Conservation (phyloP, 2,888 invertebrate species). For the Brachyptera risi region DNA sequence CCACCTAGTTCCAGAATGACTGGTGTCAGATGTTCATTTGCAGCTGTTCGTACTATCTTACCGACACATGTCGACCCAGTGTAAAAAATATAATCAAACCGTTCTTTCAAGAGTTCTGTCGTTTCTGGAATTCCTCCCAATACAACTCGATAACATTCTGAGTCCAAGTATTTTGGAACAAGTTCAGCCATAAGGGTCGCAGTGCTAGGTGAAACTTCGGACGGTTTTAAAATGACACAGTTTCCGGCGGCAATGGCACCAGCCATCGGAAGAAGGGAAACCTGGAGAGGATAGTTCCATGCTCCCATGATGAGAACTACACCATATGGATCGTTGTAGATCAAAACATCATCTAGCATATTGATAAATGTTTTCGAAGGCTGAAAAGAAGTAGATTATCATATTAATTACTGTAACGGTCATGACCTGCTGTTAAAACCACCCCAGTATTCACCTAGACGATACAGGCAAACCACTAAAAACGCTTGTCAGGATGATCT, state of each 20-base stretch:
- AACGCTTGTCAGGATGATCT: too few relatives aligned
- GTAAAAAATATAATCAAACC: slow-evolving; percentile 95
- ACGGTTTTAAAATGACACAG: slow-evolving; percentile 89
- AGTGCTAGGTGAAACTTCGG: slow-evolving; percentile 75
- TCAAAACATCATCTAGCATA: slow-evolving; percentile 66
- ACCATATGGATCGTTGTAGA: slow-evolving; percentile 86
- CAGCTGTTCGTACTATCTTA: slow-evolving; percentile 81
- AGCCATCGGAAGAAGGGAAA: slow-evolving; percentile 71
- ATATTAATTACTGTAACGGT: too few relatives aligned
- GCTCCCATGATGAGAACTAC: slow-evolving; percentile 86
- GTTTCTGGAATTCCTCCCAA: slow-evolving; percentile 83
- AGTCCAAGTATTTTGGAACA: slow-evolving; percentile 84
- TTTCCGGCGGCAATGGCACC: slow-evolving; percentile 94
- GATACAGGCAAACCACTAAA: too few relatives aligned
- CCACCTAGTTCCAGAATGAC: slow-evolving; percentile 90
- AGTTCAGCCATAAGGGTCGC: slow-evolving; percentile 67
- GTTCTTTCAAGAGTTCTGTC: slow-evolving; percentile 75
- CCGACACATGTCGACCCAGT: slow-evolving; percentile 87
- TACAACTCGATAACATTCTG: slow-evolving; percentile 77
- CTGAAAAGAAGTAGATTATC: slow-evolving; percentile 49
- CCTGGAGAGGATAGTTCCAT: slow-evolving; percentile 95
- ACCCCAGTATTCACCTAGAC: too few relatives aligned
- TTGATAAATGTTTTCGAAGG: slow-evolving; percentile 67
- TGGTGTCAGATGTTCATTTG: slow-evolving; percentile 87
- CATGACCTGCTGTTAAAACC: too few relatives aligned